Base-by-base conservation (phyloP, 1,140 invertebrate species). In the Pogonomyrmex barbatus region DNA sequence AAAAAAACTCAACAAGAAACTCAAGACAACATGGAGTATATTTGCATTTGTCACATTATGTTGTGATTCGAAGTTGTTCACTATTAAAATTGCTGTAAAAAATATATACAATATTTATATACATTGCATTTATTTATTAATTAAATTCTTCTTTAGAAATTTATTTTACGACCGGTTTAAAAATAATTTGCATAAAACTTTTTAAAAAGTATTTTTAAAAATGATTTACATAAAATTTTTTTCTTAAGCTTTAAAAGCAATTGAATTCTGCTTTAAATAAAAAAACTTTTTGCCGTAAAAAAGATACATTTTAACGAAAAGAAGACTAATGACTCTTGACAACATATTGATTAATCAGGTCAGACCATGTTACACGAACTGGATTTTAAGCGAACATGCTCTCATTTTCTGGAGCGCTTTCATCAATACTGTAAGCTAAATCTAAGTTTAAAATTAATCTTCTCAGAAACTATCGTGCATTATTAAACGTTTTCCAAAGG, bases 91-190 rank as follows among this genome's bases (percentile, higher is more conserved):
- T 17, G 1, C 10, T 9, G 24, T 52, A 54, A 17, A 42, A 24
- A 67, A n/a, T 14, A 56, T n/a, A n/a, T 14, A 42, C 9, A 39
- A 24, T 4, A 45, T 14, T 42, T 10, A 65, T 0, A 67, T 39
- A 39, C 9, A 63, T 63, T 63, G 3, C 4, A 42, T 65, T 30
- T 45, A 75, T 62, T 58, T 14, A 54, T 24, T 24, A 50, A 58
- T 67, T 33, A 67, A 45, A n/a, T 58, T 83, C 17, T 6, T 65
- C 33, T 60, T 33, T 10, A 17, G 2, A 45, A 36, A 56, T 45
- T 87, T 24, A 12, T 14, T 36, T 62, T 47, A 54, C 4, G 9
- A 56, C 78, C 54, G 56, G 39, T 63, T 54, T 84, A 52, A 77
- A 24, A n/a, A 8, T 45, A 3, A n/a, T 42, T 42, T 42, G 24